Base-by-base conservation (phyloP, 1,140 invertebrate species). In the Pomacea maculata region DNA sequence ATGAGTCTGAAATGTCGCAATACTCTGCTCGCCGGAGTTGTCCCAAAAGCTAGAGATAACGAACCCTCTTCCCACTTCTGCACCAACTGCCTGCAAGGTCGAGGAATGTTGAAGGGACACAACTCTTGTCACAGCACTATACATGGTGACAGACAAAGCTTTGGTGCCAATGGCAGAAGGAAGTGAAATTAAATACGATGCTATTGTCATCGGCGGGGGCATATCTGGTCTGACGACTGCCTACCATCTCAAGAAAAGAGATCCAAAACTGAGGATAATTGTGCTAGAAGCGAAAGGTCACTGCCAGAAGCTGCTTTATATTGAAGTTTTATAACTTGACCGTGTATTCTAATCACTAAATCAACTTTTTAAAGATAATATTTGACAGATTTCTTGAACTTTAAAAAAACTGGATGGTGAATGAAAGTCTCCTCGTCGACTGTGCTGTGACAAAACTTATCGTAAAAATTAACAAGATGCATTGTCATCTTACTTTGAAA, bases 241-340 rank as follows among this genome's bases (percentile, higher is more conserved):
- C 17, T 87, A 87, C 79, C 76, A 84, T 65, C 83, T 91, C 6
- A 74, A 82, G 12, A 85, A 87, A 72, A 88, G 84, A 83, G 86
- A 87, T 72, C 83, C 83, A 45, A 83, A 83, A 70, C 73, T 91
- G 15, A 80, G 85, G 76, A 80, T 91, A 67, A 25, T 86, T 34
- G 86, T 91, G 15, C 75, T 91, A 12, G 90, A 91, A 86, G 90
- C 90, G 2, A 91, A 89, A 87, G 88, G 89, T 89, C 25, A 52
- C 52, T 70, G 29, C 67, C 21, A 6, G 29, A n/a, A n/a, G 21
- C 67, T 34, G 1, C 67, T n/a, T 25, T 25, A 25, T 25, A 25
- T 25, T 3, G 34, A 45, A 2, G 34, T 2, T 45, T 6, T 45
- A 45, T 3, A 19, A 17, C 64, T n/a, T n/a, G n/a, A 65, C 64